A percentile compares a stretch with the other conserved stretches of the same genome.
Evolutionary conservation across 92 coral and sea anemone genomes (phyloP).

Genomic region (Siderastrea siderea): DNA sequence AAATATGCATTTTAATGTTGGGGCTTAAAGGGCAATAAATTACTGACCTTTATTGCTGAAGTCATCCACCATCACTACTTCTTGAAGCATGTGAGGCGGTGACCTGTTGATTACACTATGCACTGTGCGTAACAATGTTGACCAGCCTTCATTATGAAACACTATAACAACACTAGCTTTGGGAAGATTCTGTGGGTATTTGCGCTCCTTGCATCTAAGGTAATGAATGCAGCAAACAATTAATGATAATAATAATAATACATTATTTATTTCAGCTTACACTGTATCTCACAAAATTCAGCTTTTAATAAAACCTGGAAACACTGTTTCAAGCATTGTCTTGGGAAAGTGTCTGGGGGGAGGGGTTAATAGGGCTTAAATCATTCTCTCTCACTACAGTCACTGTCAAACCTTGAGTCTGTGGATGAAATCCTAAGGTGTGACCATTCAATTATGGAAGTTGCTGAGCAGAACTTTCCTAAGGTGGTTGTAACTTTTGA

Average conservation of each 20-base stretch:
- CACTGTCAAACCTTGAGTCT: too few species aligned
- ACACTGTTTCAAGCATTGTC: too few species aligned
- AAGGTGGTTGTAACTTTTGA: too few species aligned
- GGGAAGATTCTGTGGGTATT: slow-evolving; percentile 78
- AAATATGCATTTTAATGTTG: too few species aligned
- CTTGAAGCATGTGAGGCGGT: slow-evolving; percentile 88
- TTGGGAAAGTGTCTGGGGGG: too few species aligned
- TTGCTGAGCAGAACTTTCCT: too few species aligned
- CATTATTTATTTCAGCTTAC: background rate
- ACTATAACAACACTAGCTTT: slow-evolving; percentile 94
- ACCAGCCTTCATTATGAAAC: slow-evolving; percentile 99
- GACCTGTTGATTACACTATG: slow-evolving; percentile 93
- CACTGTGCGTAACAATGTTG: slow-evolving; percentile 92
- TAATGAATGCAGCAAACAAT: background rate
- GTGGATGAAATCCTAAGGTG: too few species aligned
- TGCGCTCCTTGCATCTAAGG: slow-evolving; percentile 83
- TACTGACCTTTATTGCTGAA: slow-evolving; percentile 88
- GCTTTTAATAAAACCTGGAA: too few species aligned
- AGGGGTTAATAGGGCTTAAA: too few species aligned
- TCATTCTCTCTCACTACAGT: too few species aligned
- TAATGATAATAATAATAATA: background rate
- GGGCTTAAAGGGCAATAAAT: background rate
- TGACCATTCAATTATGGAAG: too few species aligned
- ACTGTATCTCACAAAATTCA: too few species aligned
- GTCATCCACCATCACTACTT: slow-evolving; percentile 98